Percentiles rank a stretch among this genome's conserved stretches.
phyloP scores from a whole-genome alignment of 2,797 vertebrate species.

The Champsocephalus esox region DNA sequence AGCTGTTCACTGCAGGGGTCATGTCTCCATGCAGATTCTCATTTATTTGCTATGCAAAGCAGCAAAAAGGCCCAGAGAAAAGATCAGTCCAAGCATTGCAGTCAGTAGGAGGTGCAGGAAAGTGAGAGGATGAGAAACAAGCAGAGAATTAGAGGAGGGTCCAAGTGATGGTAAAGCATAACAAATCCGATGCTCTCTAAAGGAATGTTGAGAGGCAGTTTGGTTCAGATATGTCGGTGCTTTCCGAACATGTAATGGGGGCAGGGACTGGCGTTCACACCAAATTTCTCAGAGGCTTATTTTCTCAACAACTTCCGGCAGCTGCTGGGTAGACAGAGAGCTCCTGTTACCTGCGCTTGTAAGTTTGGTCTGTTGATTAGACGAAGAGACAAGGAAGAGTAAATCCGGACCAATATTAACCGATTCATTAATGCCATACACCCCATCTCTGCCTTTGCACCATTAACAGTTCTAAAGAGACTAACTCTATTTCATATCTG shows the following conservation, averaged over 20 bases:
- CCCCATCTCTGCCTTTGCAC: neutral
- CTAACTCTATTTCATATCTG: neutral
- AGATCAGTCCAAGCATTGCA: conserved; percentile 28
- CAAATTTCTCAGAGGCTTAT: conserved; percentile 1
- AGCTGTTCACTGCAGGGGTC: conserved; percentile 49
- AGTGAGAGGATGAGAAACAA: conserved; percentile 29
- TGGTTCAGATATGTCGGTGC: conserved; percentile 17
- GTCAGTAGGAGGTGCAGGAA: conserved; percentile 33
- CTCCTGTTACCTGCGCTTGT: conserved; percentile 1
- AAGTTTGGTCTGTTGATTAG: conserved; percentile 1
- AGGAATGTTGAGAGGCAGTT: neutral
- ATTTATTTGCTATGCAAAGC: conserved; percentile 74
- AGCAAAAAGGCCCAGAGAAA: conserved; percentile 17
- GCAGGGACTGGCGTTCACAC: neutral
- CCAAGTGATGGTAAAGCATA: neutral
- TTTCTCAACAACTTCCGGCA: conserved; percentile 16
- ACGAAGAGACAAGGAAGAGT: conserved; percentile 10
- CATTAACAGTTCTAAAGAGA: neutral
- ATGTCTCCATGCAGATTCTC: conserved; percentile 52
- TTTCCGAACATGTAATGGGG: conserved; percentile 4
- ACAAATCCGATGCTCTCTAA: neutral
- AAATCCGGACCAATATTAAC: conserved; percentile 25
- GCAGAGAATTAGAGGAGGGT: neutral
- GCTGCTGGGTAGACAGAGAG: neutral
- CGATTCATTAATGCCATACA: neutral